Evolutionary conservation across 2,888 invertebrate genomes (phyloP).

Genomic region (Thereva nobilitata): DNA sequence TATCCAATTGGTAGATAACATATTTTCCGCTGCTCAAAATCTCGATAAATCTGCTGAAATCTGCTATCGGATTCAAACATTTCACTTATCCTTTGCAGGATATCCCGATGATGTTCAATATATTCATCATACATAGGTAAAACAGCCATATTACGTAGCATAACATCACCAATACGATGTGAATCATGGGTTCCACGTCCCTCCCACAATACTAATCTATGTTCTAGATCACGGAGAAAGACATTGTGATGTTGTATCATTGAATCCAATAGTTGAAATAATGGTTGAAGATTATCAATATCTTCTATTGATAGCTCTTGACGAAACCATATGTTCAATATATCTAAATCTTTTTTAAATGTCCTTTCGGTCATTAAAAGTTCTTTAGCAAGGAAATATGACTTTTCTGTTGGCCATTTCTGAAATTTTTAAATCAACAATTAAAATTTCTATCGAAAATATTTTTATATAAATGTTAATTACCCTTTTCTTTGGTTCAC

Average conservation of each 20-base stretch:
- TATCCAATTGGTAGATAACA: slow-evolving; percentile 85
- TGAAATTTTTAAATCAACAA: slow-evolving; percentile 47
- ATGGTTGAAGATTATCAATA: slow-evolving; percentile 59
- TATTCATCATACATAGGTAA: slow-evolving; percentile 72
- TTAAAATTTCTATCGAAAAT: not conserved
- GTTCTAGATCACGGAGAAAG: slow-evolving; percentile 78
- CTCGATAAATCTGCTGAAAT: slow-evolving; percentile 72
- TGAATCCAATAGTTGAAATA: slow-evolving; percentile 72
- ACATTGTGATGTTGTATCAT: slow-evolving; percentile 81
- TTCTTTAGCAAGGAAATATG: slow-evolving; percentile 88
- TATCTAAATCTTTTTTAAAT: slow-evolving; percentile 91
- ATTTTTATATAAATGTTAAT: slow-evolving; percentile 4
- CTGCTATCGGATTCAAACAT: slow-evolving; percentile 71
- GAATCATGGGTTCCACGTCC: slow-evolving; percentile 62
- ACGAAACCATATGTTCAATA: slow-evolving; percentile 81
- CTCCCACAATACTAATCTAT: slow-evolving; percentile 75
- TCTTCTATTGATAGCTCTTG: slow-evolving; percentile 69
- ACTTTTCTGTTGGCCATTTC: slow-evolving; percentile 70
- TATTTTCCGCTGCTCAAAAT: slow-evolving; percentile 81
- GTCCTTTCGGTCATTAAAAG: slow-evolving; percentile 94
- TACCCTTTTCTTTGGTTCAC: slow-evolving; percentile 54
- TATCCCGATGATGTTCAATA: slow-evolving; percentile 73
- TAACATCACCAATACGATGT: slow-evolving; percentile 75
- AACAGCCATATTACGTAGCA: slow-evolving; percentile 69
- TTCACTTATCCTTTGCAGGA: slow-evolving; percentile 79